A percentile compares a stretch with the other conserved stretches of the same genome.
Evolutionary conservation across 2,113 vertebrate species (phyloP).

Genomic region (Myotis davidii): DNA sequence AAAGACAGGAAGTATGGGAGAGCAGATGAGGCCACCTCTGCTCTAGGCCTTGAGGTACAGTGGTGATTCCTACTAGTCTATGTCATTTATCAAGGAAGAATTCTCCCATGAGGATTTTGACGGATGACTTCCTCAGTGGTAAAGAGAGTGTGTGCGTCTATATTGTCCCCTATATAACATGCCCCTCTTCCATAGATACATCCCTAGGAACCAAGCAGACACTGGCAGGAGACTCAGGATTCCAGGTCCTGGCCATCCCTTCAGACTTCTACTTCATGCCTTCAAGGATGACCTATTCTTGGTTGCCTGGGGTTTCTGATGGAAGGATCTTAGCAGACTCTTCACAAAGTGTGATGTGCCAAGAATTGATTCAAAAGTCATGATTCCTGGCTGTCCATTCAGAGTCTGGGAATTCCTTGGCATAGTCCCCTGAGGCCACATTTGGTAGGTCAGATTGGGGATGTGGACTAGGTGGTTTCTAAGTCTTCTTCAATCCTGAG

Average conservation of each 20-base stretch:
- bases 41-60: not conserved
- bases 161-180: not conserved
- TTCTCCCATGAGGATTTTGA: not conserved
- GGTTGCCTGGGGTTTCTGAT: not conserved
- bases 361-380: not conserved
- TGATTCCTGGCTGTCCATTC: not conserved
- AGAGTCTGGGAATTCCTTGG: not conserved
- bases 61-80: not conserved
- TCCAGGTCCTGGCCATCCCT: not conserved
- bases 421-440: not conserved
- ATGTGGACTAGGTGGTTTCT: not conserved
- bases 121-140: not conserved
- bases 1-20: not conserved
- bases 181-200: not conserved
- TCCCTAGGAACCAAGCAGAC: not conserved
- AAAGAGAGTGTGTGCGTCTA: not conserved
- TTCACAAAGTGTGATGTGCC: not conserved
- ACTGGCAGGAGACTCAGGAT: not conserved
- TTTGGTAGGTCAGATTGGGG: not conserved
- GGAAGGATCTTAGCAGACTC: not conserved
- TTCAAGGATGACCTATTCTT: not conserved
- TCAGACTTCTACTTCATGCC: not conserved
- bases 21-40: not conserved
- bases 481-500: not conserved
- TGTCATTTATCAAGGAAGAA: not conserved